These are phyloP conservation scores for Rhyzopertha dominica DNA, from an alignment of 1,140 invertebrate species.

Conservation along the genomic window DNA sequence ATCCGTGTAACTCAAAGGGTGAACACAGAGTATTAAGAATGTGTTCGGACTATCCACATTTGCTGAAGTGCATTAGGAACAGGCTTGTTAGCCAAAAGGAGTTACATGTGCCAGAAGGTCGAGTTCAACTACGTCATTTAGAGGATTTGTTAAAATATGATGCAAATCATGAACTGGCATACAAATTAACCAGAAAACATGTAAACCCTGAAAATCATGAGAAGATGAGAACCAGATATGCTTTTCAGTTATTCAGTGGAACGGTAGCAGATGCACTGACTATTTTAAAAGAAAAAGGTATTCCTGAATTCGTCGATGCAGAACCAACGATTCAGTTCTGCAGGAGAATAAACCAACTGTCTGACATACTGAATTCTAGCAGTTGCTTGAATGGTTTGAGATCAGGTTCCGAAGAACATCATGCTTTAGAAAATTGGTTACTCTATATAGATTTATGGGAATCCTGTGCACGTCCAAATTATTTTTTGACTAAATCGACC, in stretches of 20 bases:
- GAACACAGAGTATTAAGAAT: too few relatives aligned
- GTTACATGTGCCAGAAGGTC: constrained; percentile 8
- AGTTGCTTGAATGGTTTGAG: constrained; percentile 3
- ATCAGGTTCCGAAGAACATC: not conserved
- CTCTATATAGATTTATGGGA: constrained; percentile 5
- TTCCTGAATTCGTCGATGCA: not conserved
- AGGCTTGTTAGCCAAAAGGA: constrained; percentile 1
- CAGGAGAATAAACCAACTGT: not conserved
- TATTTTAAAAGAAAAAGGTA: not conserved
- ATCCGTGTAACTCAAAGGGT: constrained; percentile 3
- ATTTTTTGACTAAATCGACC: constrained; percentile 7
- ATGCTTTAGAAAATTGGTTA: constrained; percentile 2
- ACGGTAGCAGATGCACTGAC: constrained; percentile 4
- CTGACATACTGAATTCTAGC: constrained; percentile 6
- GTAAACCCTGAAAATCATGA: constrained; percentile 1
- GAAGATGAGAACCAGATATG: constrained; percentile 5
- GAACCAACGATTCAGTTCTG: constrained; percentile 9
- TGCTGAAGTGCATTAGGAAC: constrained; percentile 8
- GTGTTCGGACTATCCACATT: constrained; percentile 9
- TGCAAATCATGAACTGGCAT: not conserved
- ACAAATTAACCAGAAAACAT: constrained; percentile 5
- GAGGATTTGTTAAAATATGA: constrained; percentile 2
- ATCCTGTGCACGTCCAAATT: constrained; percentile 1
- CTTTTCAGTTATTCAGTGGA: constrained; percentile 6
- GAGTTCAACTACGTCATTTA: not conserved